These are phyloP conservation scores for Druon quercuslanigerum DNA, from an alignment of 1,140 invertebrate genomes.

Conservation along the genomic window DNA sequence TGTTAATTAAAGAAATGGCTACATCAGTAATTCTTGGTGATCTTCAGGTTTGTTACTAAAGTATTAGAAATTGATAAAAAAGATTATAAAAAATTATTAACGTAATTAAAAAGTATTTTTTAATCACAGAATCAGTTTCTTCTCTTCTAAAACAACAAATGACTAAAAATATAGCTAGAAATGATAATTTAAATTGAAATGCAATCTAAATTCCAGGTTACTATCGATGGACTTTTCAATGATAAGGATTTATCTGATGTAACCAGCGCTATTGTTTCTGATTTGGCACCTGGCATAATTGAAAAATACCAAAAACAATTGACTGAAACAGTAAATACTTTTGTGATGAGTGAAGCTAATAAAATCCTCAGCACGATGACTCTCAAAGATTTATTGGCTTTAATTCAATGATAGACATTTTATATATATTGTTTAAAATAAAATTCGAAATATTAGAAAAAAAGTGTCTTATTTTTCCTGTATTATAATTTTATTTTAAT, in stretches of 20 bases:
- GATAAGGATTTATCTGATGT: conserved; percentile 18
- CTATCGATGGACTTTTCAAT: conserved; percentile 14
- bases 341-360: conserved; percentile 1
- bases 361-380: conserved; percentile 14
- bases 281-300: conserved; percentile 1
- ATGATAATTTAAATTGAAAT: background rate
- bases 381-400: background rate
- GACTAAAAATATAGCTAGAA: too few relatives aligned
- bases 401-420: background rate
- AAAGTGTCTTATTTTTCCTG: too few relatives aligned
- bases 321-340: background rate
- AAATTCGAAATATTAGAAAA: background rate
- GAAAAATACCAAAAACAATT: conserved; percentile 16
- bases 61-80: background rate
- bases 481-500: too few relatives aligned
- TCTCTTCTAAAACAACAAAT: too few relatives aligned
- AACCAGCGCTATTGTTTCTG: conserved; percentile 11
- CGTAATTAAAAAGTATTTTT: background rate
- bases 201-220: background rate
- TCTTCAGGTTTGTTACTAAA: background rate
- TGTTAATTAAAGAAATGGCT: conserved; percentile 15
- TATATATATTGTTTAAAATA: background rate
- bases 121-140: too few relatives aligned
- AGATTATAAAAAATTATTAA: background rate
- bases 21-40: background rate